Evolutionary conservation across 2,888 invertebrate genomes (phyloP), one percentile per base, ranked within the genome.

Genomic region (Hyles lineata): DNA sequence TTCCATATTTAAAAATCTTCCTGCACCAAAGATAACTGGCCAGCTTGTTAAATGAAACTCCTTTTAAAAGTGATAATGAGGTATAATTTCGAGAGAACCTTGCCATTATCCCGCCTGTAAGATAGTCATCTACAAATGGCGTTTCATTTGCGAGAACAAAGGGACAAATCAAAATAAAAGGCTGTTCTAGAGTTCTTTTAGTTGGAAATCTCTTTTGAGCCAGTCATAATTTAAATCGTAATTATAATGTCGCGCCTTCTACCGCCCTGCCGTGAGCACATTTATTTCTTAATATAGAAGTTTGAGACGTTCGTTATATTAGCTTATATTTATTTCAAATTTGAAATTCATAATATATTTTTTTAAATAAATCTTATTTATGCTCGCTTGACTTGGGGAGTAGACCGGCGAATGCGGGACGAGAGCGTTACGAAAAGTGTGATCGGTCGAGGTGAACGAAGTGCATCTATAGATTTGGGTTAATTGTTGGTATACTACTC

Each of bases 121-220:
- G 84, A 85, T 84, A 87, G 84, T 86, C 84, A 85, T 88, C 84
- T 85, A 81, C 86, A 88, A 90, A 89, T 84, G 85, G 83, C 84
- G 83, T 87, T 88, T 85, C 85, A 89, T 89, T 90, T 86, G 79
- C 76, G 77, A 81, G 88, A 88, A 90, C 89, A 90, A 90, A 89
- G 83, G 80, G 81, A 87, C 85, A 87, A 90, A 89, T 89, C 90
- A 89, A 90, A 91, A 87, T 85, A 85, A 88, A 87, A 84, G 85
- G 84, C 82, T 85, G 82, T 82, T 83, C 82, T 79, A 75, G 81
- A 88, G 78, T 89, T 87, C 85, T 89, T 89, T 83, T 82, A 86
- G 82, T 84, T 76, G 74, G 77, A 81, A 87, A 83, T 84, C 83
- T 83, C 81, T 85, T 85, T 83, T 77, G 80, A 79, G 79, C 82